These are phyloP conservation scores for Chloropsis cyanopogon DNA, from an alignment of 2,113 vertebrate species.

Conservation along the genomic window DNA sequence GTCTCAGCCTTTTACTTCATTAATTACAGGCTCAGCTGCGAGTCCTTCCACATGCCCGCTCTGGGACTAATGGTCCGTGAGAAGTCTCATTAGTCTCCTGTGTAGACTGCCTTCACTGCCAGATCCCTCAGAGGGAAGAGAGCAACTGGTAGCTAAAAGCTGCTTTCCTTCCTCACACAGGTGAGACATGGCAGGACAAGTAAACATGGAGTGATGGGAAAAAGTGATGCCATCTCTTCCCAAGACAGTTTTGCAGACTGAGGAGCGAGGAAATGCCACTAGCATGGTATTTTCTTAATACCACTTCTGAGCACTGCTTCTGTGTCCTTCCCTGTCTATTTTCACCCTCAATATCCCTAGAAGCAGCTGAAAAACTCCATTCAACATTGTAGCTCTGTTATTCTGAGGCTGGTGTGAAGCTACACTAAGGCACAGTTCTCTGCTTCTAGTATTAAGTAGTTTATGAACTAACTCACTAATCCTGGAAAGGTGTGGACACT, in stretches of 20 bases:
- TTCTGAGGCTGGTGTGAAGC: not conserved
- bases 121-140: not conserved
- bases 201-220: not conserved
- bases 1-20: not conserved
- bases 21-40: constrained; percentile 21
- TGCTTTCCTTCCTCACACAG: not conserved
- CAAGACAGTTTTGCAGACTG: not conserved
- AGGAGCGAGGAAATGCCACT: not conserved
- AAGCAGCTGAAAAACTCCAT: not conserved
- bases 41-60: not conserved
- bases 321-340: not conserved
- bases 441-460: not conserved
- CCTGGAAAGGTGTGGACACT: not conserved
- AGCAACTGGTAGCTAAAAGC: not conserved
- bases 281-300: not conserved
- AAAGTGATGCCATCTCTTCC: not conserved
- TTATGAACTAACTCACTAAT: not conserved
- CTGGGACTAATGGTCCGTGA: not conserved
- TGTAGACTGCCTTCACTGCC: not conserved
- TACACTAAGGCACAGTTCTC: not conserved
- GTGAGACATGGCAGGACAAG: not conserved
- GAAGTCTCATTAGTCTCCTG: not conserved
- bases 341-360: not conserved
- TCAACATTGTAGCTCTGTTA: not conserved
- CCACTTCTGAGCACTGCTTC: not conserved